A percentile compares a stretch with the other conserved stretches of the same genome.
phyloP scores from a whole-genome alignment of 1,140 invertebrate genomes.

The Aphelinus atriplicis region DNA sequence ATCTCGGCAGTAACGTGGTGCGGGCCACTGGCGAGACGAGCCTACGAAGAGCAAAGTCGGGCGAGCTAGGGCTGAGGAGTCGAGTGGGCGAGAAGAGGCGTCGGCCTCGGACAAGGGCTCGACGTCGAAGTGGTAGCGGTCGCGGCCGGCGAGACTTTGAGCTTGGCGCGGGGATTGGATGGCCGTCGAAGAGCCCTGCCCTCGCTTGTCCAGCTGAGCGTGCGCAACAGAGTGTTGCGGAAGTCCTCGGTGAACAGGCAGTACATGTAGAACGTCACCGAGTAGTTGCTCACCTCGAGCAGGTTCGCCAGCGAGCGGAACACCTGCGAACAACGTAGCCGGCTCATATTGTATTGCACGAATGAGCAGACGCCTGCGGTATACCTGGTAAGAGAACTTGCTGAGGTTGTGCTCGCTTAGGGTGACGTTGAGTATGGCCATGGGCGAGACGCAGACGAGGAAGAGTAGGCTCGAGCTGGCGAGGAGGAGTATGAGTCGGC shows the following conservation, averaged over 20 bases:
- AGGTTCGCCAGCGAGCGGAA: constrained; percentile 80
- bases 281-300: constrained; percentile 79
- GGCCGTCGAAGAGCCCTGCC: constrained; percentile 28
- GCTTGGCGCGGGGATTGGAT: constrained; percentile 21
- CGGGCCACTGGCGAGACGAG: too few species aligned
- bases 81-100: too few species aligned
- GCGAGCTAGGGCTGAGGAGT: too few species aligned
- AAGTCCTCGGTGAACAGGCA: constrained; percentile 82
- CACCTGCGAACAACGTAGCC: constrained; percentile 64
- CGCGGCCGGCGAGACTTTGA: constrained; percentile 49
- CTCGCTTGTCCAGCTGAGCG: constrained; percentile 69
- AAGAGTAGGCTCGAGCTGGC: constrained; percentile 80
- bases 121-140: constrained; percentile 19
- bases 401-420: constrained; percentile 72
- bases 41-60: too few species aligned
- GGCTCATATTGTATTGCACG: not conserved
- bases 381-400: constrained; percentile 73
- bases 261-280: constrained; percentile 83
- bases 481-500: constrained; percentile 74
- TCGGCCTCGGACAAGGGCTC: too few species aligned
- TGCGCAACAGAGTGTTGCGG: constrained; percentile 74
- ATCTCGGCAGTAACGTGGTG: too few species aligned
- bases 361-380: constrained; percentile 22
- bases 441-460: constrained; percentile 79
- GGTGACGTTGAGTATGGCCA: constrained; percentile 78